Evolutionary conservation across 2,888 invertebrate species (phyloP).

Genomic region (Macaria liturata): DNA sequence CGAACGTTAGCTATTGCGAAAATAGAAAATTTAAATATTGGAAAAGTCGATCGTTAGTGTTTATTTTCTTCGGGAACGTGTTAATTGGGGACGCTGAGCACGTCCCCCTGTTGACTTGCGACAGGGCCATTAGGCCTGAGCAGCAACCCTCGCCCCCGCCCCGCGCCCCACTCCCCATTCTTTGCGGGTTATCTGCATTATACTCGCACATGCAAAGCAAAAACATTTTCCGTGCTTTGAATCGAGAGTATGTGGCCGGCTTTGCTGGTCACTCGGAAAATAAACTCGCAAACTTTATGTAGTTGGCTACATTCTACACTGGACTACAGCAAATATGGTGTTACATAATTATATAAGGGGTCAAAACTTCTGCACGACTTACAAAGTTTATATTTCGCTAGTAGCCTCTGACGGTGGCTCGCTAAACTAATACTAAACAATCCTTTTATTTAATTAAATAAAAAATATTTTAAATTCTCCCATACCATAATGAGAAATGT

Average conservation of each 20-base stretch:
- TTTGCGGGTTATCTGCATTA: constrained; percentile 56
- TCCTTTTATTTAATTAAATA: too few species aligned
- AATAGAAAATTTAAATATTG: constrained; percentile 45
- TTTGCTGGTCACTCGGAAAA: constrained; percentile 17
- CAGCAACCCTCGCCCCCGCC: constrained; percentile 36
- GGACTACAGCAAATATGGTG: too few species aligned
- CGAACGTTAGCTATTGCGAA: constrained; percentile 14
- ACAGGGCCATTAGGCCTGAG: constrained; percentile 63
- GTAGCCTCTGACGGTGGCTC: too few species aligned
- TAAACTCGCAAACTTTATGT: constrained; percentile 4
- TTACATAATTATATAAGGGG: too few species aligned
- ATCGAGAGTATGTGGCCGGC: constrained; percentile 21
- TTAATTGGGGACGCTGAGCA: constrained; percentile 68
- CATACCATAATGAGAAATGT: too few species aligned
- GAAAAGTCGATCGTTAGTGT: constrained; percentile 51
- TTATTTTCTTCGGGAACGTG: constrained; percentile 63
- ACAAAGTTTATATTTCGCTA: too few species aligned
- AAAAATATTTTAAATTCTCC: too few species aligned
- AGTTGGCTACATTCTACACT: too few species aligned
- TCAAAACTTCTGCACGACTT: too few species aligned
- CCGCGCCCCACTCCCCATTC: constrained; percentile 45
- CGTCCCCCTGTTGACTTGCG: constrained; percentile 72
- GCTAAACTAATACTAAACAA: too few species aligned
- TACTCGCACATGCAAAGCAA: constrained; percentile 36
- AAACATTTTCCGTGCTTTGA: constrained; percentile 28